These are phyloP conservation scores for Leucoraja erinaceus DNA, from an alignment of 2,113 vertebrate genomes.

Conservation along the genomic window DNA sequence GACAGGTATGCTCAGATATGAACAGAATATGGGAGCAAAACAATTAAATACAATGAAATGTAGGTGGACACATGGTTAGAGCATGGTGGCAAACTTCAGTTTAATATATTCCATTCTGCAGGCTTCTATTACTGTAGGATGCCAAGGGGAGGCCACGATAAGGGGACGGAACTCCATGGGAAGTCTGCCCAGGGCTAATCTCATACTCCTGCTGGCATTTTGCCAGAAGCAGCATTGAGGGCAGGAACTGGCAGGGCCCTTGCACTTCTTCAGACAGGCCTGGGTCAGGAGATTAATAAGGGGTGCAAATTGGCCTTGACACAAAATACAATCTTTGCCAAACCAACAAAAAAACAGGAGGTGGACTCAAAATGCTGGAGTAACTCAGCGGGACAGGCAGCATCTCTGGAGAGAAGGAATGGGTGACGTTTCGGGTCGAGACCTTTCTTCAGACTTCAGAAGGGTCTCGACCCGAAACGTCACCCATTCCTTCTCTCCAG, in stretches of 20 bases:
- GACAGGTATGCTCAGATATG: background rate
- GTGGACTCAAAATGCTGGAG: too few relatives aligned
- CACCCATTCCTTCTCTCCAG: too few relatives aligned
- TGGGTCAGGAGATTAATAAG: background rate
- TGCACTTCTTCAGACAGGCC: background rate
- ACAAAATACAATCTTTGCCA: background rate
- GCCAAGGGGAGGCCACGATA: background rate
- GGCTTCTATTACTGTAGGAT: background rate
- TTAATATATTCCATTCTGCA: background rate
- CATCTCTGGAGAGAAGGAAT: too few relatives aligned
- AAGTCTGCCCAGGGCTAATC: background rate
- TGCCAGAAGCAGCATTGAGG: background rate
- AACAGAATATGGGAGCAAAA: background rate
- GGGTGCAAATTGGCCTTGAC: background rate
- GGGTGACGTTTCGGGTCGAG: too few relatives aligned
- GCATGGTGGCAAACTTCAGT: background rate
- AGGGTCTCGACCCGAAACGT: too few relatives aligned
- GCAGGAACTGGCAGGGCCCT: background rate
- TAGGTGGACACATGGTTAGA: background rate
- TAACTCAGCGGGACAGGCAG: too few relatives aligned
- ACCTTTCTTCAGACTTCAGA: too few relatives aligned
- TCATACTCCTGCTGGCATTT: too few relatives aligned
- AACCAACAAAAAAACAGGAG: conserved; percentile 1
- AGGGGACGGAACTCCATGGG: background rate
- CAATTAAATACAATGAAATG: background rate